Conservation (phyloP, 2,113 vertebrate genomes). For the Cryptomyrus ogoouensis region DNA sequence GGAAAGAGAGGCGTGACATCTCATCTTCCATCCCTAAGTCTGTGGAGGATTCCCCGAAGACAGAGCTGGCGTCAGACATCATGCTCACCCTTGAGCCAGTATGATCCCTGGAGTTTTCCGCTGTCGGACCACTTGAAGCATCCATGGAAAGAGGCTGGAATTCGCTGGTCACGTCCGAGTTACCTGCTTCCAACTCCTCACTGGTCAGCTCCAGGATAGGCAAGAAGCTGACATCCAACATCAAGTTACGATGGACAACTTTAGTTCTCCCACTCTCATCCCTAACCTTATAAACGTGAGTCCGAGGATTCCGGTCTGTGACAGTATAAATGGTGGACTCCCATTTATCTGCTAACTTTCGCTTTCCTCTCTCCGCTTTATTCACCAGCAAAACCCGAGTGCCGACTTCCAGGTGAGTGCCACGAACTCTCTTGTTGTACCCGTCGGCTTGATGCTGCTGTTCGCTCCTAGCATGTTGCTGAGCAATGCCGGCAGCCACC, state of each 20-base stretch:
- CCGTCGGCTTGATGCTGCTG: constrained; percentile 11
- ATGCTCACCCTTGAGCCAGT: no score
- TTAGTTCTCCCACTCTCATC: not conserved
- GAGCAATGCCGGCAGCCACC: constrained; percentile 3
- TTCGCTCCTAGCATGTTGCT: constrained; percentile 20
- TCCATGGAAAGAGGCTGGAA: no score
- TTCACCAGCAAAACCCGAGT: constrained; percentile 19
- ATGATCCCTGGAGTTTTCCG: no score
- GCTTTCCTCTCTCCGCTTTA: constrained; percentile 18
- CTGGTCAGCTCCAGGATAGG: not conserved
- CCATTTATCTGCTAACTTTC: no score
- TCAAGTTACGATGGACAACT: constrained; percentile 18
- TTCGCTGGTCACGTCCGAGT: no score
- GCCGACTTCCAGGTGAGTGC: not conserved
- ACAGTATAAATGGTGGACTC: constrained; percentile 2
- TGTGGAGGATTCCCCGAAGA: no score
- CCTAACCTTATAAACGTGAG: constrained; percentile 16
- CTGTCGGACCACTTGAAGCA: no score
- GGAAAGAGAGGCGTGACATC: no score
- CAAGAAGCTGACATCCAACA: constrained; percentile 19
- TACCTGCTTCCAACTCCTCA: no score
- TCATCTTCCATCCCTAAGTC: no score
- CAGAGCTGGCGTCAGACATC: no score
- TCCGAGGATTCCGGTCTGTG: constrained; percentile 9
- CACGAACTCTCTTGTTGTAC: constrained; percentile 8